phyloP scores from a whole-genome alignment of 35 echinoderm and acorn worm species.

The Anneissia japonica region DNA sequence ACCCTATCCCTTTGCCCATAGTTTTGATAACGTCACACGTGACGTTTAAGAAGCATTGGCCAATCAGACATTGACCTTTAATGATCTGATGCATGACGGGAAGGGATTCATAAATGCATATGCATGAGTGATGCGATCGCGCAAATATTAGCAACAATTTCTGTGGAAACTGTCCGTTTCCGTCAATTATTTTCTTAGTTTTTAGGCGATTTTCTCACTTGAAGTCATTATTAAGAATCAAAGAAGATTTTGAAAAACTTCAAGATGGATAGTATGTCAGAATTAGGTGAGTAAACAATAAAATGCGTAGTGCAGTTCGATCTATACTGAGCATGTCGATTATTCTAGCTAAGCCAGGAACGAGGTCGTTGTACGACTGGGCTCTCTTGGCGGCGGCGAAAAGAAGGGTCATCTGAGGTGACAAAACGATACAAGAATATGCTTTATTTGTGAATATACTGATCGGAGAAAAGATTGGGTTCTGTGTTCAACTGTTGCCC shows the following conservation, averaged over 20 bases:
- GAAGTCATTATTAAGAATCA: neutral
- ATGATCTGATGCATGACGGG: slow-evolving; percentile 1
- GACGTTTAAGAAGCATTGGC: neutral
- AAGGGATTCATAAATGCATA: neutral
- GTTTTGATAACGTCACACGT: neutral
- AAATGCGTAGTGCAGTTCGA: neutral
- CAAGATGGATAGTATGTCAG: neutral
- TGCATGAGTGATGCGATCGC: neutral
- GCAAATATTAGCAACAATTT: neutral
- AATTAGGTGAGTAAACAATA: neutral
- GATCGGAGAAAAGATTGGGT: too few relatives aligned
- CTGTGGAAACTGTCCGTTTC: neutral
- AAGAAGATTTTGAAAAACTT: neutral
- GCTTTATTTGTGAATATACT: neutral
- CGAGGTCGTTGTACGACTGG: neutral
- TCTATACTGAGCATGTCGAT: neutral
- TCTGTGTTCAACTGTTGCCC: too few relatives aligned
- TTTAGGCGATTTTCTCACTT: neutral
- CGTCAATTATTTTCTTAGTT: neutral
- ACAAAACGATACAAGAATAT: neutral
- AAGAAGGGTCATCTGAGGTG: neutral
- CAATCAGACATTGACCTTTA: slow-evolving; percentile 1
- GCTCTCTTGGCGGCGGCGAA: neutral
- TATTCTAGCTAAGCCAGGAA: neutral
- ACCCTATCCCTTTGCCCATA: too few relatives aligned